Percentiles rank a stretch among this genome's conserved stretches.
phyloP scores from a whole-genome alignment of 2,888 invertebrate species.

The Melieria crassipennis region DNA sequence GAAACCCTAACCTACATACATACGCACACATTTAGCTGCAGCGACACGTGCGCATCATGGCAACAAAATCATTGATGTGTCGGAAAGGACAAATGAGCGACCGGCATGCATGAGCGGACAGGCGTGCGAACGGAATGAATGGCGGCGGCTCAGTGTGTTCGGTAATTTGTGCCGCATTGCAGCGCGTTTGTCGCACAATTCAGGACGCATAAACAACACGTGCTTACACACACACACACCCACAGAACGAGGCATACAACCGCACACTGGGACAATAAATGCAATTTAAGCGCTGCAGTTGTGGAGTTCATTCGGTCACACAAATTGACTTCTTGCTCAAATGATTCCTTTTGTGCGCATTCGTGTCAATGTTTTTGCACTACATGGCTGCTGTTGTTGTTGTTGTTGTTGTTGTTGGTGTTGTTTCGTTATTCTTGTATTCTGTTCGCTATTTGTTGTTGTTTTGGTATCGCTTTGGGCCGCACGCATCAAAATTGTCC shows the following conservation, averaged over 20 bases:
- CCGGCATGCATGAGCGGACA: too few relatives aligned
- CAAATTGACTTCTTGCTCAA: conserved; percentile 1
- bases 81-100: too few relatives aligned
- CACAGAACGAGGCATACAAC: not conserved
- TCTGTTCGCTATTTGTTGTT: conserved; percentile 1
- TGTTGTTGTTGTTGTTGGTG: conserved; percentile 1
- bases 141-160: not conserved
- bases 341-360: not conserved
- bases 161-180: conserved; percentile 13
- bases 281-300: conserved; percentile 15
- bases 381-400: not conserved
- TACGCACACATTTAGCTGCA: too few relatives aligned
- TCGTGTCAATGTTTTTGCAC: too few relatives aligned
- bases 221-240: not conserved
- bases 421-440: conserved; percentile 4
- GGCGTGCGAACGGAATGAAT: too few relatives aligned
- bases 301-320: conserved; percentile 11
- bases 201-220: conserved; percentile 21
- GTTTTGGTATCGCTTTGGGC: conserved; percentile 10
- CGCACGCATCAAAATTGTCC: conserved; percentile 4
- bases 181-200: conserved; percentile 5
- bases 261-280: conserved; percentile 3
- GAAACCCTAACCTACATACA: too few relatives aligned
- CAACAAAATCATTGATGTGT: too few relatives aligned
- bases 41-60: too few relatives aligned